Base-by-base conservation (phyloP, 2,797 vertebrate species). In the Gymnoscopelus braueri region DNA sequence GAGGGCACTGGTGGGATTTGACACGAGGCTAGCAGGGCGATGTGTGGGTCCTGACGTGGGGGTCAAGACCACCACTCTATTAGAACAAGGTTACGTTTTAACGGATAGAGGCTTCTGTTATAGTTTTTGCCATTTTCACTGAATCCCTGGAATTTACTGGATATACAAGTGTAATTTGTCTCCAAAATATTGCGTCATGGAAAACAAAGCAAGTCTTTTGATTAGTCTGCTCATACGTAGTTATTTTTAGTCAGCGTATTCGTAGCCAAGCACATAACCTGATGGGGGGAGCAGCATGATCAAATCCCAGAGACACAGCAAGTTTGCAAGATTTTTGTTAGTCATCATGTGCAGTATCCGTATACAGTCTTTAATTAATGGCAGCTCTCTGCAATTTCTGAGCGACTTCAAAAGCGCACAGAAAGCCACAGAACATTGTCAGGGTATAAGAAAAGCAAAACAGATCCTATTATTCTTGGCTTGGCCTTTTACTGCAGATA, bases 321-420 rank as follows among this genome's bases (percentile, higher is more conserved):
- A 85, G 82, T 75, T 13, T 67, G 77, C 87, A 67, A 77, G 87
- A 89, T 65, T 74, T 84, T 77, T 81, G 89, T 92, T 91, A 90
- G 87, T 93, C 90, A 90, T 87, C 72, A 66, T 81, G 82, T 71
- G 81, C 84, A 75, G 78, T 70, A 71, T 80, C 74, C 69, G 69
- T 87, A 81, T 52, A 86, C 86, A 85, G 83, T 86, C 88, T 88
- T 82, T 90, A 94, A 94, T 94, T 93, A 93, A 92, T 88, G 86
- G 84, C 89, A 92, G 84, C 69, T 78, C 87, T 79, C 75, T 82
- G 74, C 76, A 78, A 84, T 84, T 92, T 92, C 70, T 86, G 80
- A 84, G 81, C 72, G 81, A 93, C 92, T 91, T 94, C 91, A 94
- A 94, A 44, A 95, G 91, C 72, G 79, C 15, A 52, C 11, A 65